Evolutionary conservation across 2,797 vertebrate species (phyloP), one percentile per base, ranked within the genome.

Genomic region (Anisognathus igniventris): DNA sequence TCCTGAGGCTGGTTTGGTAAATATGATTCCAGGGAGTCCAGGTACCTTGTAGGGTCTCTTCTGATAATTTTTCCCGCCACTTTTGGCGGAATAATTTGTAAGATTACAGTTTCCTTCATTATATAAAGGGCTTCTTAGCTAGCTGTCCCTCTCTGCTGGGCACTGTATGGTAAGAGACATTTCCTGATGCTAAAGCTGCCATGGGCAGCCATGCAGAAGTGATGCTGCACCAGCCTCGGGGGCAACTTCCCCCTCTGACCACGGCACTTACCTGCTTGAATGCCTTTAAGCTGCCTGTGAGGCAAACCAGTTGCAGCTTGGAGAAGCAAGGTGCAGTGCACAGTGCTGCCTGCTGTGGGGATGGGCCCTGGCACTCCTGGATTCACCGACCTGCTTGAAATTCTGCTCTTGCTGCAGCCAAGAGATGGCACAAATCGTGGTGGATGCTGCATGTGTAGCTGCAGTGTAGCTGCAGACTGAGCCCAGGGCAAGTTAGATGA

Each of bases 321-420:
- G 54, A 42, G 67, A 53, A 37, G 76, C 0, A 0, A 54, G 44
- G 30, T 20, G 28, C 51, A 2, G n/a, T 2, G 50, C 54, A 2
- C 7, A 17, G 37, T 10, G 0, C 40, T 9, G 1, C 28, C 47
- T 78, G 14, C 70, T 14, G 2, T 16, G 70, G 45, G 51, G 6
- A 27, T 33, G 77, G 14, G 47, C 44, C 22, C 74, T 6, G 60
- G 78, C 40, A 5, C 64, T n/a, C 20, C 6, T 1, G 1, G 12
- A 19, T 62, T 78, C 8, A 4, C 10, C 9, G 2, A 0, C 30
- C 10, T 50, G 18, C 33, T 42, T 20, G 3, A 77, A 19, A 4
- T 40, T 30, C 58, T 57, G 54, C 54, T 66, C 58, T 54, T 15
- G 3, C 28, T 40, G 47, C 50, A 37, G 21, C 58, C n/a, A 6